Conservation (phyloP, 2,113 vertebrate genomes). For the Dromas ardeola region DNA sequence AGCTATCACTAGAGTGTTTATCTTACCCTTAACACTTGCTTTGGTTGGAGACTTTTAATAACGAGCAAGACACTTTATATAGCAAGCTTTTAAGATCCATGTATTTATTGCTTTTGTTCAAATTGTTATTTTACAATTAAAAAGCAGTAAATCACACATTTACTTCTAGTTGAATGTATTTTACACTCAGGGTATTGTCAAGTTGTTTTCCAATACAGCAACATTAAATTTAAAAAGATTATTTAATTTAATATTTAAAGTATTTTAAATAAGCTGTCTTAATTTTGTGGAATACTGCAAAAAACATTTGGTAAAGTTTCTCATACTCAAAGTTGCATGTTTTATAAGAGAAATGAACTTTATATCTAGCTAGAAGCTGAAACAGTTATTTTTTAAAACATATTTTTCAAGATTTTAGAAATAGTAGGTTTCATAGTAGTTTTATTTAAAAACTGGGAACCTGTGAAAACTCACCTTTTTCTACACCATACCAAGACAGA, state of each 20-base stretch:
- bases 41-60: background rate
- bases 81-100: background rate
- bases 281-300: background rate
- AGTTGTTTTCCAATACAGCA: background rate
- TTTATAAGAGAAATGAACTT: background rate
- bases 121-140: background rate
- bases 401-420: background rate
- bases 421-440: background rate
- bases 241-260: background rate
- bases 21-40: background rate
- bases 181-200: background rate
- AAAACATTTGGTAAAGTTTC: background rate
- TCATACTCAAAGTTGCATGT: background rate
- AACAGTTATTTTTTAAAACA: background rate
- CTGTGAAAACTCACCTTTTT: background rate
- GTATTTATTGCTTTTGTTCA: background rate
- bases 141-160: background rate
- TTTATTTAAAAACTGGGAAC: background rate
- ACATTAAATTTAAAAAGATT: background rate
- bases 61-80: accelerated
- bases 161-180: background rate
- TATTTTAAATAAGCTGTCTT: background rate
- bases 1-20: background rate
- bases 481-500: background rate
- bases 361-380: background rate